phyloP scores from a whole-genome alignment of 2,797 vertebrate species.

The Myotis vivesi region DNA sequence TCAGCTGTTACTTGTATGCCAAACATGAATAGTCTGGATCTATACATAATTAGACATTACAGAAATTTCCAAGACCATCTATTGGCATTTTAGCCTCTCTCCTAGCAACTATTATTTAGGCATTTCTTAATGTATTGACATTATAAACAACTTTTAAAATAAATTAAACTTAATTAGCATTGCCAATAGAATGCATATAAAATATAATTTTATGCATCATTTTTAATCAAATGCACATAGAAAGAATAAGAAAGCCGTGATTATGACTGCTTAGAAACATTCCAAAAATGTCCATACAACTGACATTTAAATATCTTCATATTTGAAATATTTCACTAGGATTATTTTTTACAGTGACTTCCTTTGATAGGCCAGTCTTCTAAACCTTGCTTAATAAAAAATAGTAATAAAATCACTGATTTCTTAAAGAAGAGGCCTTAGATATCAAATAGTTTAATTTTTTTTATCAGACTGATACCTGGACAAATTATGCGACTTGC shows the following conservation, averaged over 20 bases:
- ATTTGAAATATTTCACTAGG: conserved; percentile 48
- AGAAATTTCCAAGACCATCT: conserved; percentile 6
- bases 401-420: neutral
- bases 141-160: conserved; percentile 46
- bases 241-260: conserved; percentile 20
- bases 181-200: neutral
- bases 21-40: neutral
- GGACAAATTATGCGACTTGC: neutral
- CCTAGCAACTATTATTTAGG: neutral
- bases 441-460: neutral
- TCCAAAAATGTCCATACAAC: neutral
- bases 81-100: neutral
- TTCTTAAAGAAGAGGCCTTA: neutral
- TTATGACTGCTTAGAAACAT: neutral
- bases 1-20: neutral
- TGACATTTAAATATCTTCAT: conserved; percentile 50
- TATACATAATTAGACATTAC: neutral
- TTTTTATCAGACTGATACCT: neutral
- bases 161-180: neutral
- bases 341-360: neutral
- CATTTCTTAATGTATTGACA: conserved; percentile 31
- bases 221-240: conserved; percentile 27
- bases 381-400: conserved; percentile 9
- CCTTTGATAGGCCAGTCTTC: neutral
- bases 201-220: neutral